Conservation (phyloP, 1,140 invertebrate species). For the Drosophila micromelanica region DNA sequence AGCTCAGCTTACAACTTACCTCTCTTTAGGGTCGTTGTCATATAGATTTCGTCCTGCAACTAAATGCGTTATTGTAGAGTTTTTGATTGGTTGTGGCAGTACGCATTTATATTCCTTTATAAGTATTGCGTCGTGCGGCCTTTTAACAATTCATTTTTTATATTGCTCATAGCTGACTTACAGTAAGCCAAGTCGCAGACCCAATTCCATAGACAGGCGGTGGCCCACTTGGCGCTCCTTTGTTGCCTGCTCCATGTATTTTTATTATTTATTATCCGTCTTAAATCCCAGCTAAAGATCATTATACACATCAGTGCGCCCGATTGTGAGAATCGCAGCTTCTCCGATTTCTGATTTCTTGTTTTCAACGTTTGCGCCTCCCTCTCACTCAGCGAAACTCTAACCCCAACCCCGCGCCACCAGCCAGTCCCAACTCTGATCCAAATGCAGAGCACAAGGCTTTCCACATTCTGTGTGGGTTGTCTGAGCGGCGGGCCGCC, state of each 20-base stretch:
- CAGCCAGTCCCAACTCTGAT: conserved; percentile 2
- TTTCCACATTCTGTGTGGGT: conserved; percentile 28
- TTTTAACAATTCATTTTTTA: conserved; percentile 83
- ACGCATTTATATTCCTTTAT: conserved; percentile 78
- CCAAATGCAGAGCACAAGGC: conserved; percentile 41
- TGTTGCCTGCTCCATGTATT: conserved; percentile 57
- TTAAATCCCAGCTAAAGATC: conserved; percentile 83
- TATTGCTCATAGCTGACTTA: conserved; percentile 57
- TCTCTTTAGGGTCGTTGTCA: conserved; percentile 46
- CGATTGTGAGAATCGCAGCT: conserved; percentile 81
- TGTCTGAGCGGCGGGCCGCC: background rate
- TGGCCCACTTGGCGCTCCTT: conserved; percentile 16
- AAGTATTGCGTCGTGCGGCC: conserved; percentile 56
- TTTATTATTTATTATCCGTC: conserved; percentile 83
- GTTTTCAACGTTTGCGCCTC: conserved; percentile 72
- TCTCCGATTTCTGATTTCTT: conserved; percentile 81
- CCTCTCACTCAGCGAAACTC: conserved; percentile 25
- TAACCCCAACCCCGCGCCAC: background rate
- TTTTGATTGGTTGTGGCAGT: conserved; percentile 74
- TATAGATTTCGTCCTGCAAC: conserved; percentile 29
- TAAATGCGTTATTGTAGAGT: conserved; percentile 32
- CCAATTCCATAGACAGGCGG: conserved; percentile 37
- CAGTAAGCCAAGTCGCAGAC: conserved; percentile 56
- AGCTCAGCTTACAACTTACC: conserved; percentile 11
- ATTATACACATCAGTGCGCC: conserved; percentile 83